Evolutionary conservation across 1,140 invertebrate species (phyloP).

Genomic region (Macrobrachium nipponense): DNA sequence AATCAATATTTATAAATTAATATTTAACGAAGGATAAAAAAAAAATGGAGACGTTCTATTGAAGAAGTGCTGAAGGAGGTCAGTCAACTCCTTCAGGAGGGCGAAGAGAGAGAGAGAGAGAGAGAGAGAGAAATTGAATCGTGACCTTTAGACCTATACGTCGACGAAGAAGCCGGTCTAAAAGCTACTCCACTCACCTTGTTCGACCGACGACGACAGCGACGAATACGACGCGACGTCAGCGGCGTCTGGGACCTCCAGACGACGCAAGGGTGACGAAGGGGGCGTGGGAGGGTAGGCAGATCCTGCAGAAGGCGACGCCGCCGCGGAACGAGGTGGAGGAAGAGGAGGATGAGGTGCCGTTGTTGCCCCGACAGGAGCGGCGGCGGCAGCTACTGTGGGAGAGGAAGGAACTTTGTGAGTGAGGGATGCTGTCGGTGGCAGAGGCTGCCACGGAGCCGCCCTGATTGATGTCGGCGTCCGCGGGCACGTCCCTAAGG

Average conservation of each 20-base stretch:
- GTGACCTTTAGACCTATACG: background rate
- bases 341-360: background rate
- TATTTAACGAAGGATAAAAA: no score
- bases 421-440: constrained; percentile 26
- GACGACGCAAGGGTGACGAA: constrained; percentile 22
- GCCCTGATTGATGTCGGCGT: constrained; percentile 47
- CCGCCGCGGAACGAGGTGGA: no score
- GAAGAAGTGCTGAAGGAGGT: background rate
- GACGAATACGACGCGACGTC: constrained; percentile 35
- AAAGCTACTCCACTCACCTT: constrained; percentile 33
- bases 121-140: background rate
- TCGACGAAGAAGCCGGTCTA: background rate
- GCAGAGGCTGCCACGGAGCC: constrained; percentile 35
- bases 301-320: background rate
- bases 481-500: constrained; percentile 23
- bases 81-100: background rate
- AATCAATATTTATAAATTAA: no score
- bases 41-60: background rate
- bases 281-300: constrained; percentile 33
- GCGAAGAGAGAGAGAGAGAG: background rate
- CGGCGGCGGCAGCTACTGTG: constrained; percentile 3
- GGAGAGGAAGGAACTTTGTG: constrained; percentile 1
- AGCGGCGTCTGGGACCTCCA: background rate
- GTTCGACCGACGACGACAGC: constrained; percentile 26
- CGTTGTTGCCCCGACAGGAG: background rate